These are phyloP conservation scores for Habrosyne pyritoides DNA, from an alignment of 2,888 invertebrate species.

Conservation along the genomic window DNA sequence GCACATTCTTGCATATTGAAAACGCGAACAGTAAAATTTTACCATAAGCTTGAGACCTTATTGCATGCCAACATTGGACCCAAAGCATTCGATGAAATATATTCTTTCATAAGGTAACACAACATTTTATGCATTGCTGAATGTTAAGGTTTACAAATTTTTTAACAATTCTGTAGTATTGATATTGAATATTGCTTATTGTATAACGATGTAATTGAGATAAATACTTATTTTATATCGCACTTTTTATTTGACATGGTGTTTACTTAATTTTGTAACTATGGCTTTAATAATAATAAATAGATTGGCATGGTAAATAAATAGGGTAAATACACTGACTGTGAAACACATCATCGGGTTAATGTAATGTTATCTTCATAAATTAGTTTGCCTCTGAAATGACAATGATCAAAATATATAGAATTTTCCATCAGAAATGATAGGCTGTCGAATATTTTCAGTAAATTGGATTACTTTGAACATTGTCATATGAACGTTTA, in stretches of 20 bases:
- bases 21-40: constrained; percentile 84
- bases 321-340: too few species aligned
- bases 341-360: too few species aligned
- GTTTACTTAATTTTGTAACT: too few species aligned
- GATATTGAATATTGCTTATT: not conserved
- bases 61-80: constrained; percentile 79
- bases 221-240: not conserved
- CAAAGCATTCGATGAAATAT: constrained; percentile 79
- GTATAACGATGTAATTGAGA: not conserved
- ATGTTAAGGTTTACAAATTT: constrained; percentile 16
- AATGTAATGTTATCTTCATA: too few species aligned
- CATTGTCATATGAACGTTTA: too few species aligned
- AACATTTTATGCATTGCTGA: constrained; percentile 7
- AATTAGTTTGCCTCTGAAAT: too few species aligned
- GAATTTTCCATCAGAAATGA: too few species aligned
- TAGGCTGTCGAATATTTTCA: too few species aligned
- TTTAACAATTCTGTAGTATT: constrained; percentile 17
- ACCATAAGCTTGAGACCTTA: constrained; percentile 79
- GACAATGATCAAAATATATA: too few species aligned
- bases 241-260: not conserved
- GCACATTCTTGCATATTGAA: constrained; percentile 85
- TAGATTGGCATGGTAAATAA: too few species aligned
- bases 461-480: too few species aligned
- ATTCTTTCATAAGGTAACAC: constrained; percentile 78
- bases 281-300: too few species aligned